Percentiles rank a stretch among this genome's conserved stretches.
These are phyloP conservation scores for Dastarcus helophoroides DNA, from an alignment of 2,888 invertebrate genomes.

Conservation along the genomic window DNA sequence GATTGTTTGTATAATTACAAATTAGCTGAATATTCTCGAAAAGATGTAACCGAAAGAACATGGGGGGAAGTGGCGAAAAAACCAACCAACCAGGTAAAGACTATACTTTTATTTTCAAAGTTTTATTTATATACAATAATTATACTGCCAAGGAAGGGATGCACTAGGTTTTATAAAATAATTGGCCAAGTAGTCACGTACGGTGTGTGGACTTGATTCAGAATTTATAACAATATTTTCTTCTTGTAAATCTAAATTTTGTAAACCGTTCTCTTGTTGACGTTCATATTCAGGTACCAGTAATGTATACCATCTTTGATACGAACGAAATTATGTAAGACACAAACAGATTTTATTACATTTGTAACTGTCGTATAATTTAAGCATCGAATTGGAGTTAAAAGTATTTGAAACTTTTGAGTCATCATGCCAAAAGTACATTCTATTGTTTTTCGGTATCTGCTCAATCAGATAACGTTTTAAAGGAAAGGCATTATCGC, in stretches of 20 bases:
- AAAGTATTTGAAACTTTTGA: constrained; percentile 11
- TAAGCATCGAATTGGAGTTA: constrained; percentile 7
- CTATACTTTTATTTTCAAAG: too few species aligned
- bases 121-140: too few species aligned
- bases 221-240: not conserved
- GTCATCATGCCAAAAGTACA: constrained; percentile 13
- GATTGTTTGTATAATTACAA: constrained; percentile 2
- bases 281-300: too few species aligned
- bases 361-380: constrained; percentile 3
- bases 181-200: constrained; percentile 4
- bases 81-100: too few species aligned
- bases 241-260: too few species aligned
- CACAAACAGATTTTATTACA: constrained; percentile 8
- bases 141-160: constrained; percentile 5
- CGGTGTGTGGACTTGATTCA: not conserved
- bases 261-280: too few species aligned
- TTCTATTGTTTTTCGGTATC: constrained; percentile 12
- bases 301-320: not conserved
- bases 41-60: constrained; percentile 1
- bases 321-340: constrained; percentile 7
- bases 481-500: constrained; percentile 9
- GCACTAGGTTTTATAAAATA: constrained; percentile 4
- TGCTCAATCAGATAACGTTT: constrained; percentile 6
- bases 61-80: constrained; percentile 1
- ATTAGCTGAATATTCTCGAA: constrained; percentile 1